Percentiles rank a stretch among this genome's conserved stretches.
phyloP scores from a whole-genome alignment of 2,888 invertebrate species.

The Clitarchus hookeri region DNA sequence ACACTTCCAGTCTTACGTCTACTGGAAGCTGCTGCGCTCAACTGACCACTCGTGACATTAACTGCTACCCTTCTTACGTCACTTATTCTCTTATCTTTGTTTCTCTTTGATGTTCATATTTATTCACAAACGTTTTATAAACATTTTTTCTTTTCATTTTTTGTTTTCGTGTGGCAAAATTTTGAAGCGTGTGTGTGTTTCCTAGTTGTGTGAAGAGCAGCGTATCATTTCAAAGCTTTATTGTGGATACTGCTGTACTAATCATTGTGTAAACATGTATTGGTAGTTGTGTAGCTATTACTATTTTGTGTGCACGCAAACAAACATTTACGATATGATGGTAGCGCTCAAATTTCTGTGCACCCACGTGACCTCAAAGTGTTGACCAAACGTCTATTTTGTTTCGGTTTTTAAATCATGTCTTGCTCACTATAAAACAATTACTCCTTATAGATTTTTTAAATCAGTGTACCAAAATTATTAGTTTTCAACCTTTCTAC shows the following conservation, averaged over 20 bases:
- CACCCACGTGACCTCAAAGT: not conserved
- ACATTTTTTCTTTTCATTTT: conserved; percentile 4
- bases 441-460: not conserved
- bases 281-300: conserved; percentile 9
- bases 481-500: not conserved
- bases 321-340: not conserved
- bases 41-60: conserved; percentile 11
- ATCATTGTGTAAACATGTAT: conserved; percentile 5
- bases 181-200: not conserved
- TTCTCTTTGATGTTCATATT: conserved; percentile 14
- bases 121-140: conserved; percentile 19
- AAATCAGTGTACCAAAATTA: not conserved
- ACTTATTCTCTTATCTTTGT: not conserved
- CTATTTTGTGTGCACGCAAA: conserved; percentile 19
- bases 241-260: not conserved
- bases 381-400: not conserved
- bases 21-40: conserved; percentile 37
- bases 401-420: not conserved
- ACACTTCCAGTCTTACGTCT: conserved; percentile 38
- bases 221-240: not conserved
- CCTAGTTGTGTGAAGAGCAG: conserved; percentile 14
- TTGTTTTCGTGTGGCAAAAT: conserved; percentile 1
- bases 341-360: not conserved
- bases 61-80: conserved; percentile 11
- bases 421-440: not conserved